These are phyloP conservation scores for Podarcis siculus DNA, from an alignment of 2,797 vertebrate species.

Conservation along the genomic window DNA sequence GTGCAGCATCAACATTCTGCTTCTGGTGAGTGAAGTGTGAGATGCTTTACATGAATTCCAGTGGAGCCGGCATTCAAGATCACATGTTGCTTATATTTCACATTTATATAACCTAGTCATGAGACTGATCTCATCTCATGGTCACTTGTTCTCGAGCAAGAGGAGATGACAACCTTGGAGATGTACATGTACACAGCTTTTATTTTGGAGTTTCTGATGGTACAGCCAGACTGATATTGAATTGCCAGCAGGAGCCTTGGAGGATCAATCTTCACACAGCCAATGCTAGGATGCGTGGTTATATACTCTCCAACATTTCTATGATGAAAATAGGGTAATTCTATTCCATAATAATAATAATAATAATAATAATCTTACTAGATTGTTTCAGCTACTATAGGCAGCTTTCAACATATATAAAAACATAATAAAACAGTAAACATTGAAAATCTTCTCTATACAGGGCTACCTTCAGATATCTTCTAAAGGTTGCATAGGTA, in stretches of 20 bases:
- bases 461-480: too few relatives aligned
- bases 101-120: slow-evolving; percentile 43
- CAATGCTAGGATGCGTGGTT: not conserved
- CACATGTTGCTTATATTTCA: slow-evolving; percentile 36
- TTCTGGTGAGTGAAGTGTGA: not conserved
- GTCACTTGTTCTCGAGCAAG: slow-evolving; percentile 50
- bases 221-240: not conserved
- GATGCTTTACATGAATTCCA: slow-evolving; percentile 9
- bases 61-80: not conserved
- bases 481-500: too few relatives aligned
- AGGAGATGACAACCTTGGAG: slow-evolving; percentile 48
- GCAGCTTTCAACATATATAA: too few relatives aligned
- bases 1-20: not conserved
- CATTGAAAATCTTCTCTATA: too few relatives aligned
- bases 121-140: slow-evolving; percentile 7
- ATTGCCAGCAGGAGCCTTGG: not conserved
- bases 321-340: too few relatives aligned
- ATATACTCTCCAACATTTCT: too few relatives aligned
- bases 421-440: too few relatives aligned
- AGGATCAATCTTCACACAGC: not conserved
- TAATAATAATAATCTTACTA: too few relatives aligned
- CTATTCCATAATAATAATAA: too few relatives aligned
- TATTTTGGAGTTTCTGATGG: slow-evolving; percentile 4
- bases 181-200: slow-evolving; percentile 13
- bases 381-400: too few relatives aligned